phyloP scores from a whole-genome alignment of 2,888 invertebrate species.

The Strigamia maritima region DNA sequence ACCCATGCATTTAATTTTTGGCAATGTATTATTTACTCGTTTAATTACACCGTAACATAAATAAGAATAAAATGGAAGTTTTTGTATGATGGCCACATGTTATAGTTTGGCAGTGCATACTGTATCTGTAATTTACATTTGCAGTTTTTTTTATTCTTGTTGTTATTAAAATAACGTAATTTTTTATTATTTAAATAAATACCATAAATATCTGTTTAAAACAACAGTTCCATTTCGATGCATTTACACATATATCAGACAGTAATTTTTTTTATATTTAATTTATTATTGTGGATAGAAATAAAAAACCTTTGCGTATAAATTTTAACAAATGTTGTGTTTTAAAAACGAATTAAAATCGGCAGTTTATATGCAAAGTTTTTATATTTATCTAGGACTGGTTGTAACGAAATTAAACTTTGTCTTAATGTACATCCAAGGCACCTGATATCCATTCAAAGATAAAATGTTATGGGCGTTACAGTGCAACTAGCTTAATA shows the following conservation, averaged over 20 bases:
- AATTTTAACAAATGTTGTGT: neutral
- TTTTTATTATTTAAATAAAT: neutral
- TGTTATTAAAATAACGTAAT: neutral
- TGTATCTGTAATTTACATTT: neutral
- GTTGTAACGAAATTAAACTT: neutral
- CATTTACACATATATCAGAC: neutral
- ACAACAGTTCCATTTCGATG: neutral
- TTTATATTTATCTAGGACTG: neutral
- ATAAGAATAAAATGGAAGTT: neutral
- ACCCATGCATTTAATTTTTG: neutral
- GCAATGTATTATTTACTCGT: neutral
- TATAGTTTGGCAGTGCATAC: neutral
- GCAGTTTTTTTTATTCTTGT: neutral
- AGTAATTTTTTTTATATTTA: neutral
- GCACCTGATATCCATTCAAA: slow-evolving; percentile 4
- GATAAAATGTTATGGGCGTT: neutral
- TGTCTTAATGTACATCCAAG: neutral
- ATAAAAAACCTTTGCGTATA: neutral
- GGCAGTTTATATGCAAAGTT: neutral
- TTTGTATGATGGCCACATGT: neutral
- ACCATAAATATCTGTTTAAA: neutral
- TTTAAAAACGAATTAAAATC: neutral
- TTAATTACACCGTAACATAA: neutral
- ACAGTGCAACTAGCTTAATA: slow-evolving; percentile 4
- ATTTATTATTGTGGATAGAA: neutral